Conservation (phyloP, 2,888 invertebrate genomes). For the Pterobdella sp. region DNA sequence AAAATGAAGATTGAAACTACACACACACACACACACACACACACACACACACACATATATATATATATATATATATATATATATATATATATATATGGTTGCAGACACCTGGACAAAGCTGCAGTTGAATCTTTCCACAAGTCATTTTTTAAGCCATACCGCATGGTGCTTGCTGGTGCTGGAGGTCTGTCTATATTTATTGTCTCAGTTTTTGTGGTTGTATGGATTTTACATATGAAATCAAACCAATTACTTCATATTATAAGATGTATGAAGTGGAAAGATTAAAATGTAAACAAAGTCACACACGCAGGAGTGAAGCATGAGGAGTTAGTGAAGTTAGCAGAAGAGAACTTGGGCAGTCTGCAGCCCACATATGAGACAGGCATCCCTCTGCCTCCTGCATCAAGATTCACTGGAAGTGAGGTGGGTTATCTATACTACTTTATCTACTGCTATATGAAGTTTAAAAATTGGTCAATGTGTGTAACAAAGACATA, state of each 20-base stretch:
- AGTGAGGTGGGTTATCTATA: slow-evolving; percentile 30
- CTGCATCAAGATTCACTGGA: slow-evolving; percentile 30
- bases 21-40: too few relatives aligned
- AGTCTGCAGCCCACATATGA: slow-evolving; percentile 24
- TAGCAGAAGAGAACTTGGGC: slow-evolving; percentile 30
- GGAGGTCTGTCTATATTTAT: slow-evolving; percentile 24
- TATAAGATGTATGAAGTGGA: background rate
- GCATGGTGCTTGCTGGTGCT: slow-evolving; percentile 31
- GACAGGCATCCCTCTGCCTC: slow-evolving; percentile 28
- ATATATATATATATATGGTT: background rate
- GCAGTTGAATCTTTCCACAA: slow-evolving; percentile 25
- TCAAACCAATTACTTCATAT: background rate
- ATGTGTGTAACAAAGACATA: too few relatives aligned
- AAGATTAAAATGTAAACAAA: too few relatives aligned
- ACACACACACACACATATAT: too few relatives aligned
- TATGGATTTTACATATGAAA: background rate
- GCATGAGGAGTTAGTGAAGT: slow-evolving; percentile 27
- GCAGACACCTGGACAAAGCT: slow-evolving; percentile 26
- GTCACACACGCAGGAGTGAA: slow-evolving; percentile 22
- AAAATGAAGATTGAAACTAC: too few relatives aligned
- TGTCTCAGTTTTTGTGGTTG: background rate
- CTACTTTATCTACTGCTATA: too few relatives aligned
- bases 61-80: background rate
- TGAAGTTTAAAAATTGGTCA: too few relatives aligned
- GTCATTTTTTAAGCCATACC: slow-evolving; percentile 26